Evolutionary conservation across 1,140 invertebrate genomes (phyloP), one percentile per base, ranked within the genome.

Genomic region (Drosophila sproati): DNA sequence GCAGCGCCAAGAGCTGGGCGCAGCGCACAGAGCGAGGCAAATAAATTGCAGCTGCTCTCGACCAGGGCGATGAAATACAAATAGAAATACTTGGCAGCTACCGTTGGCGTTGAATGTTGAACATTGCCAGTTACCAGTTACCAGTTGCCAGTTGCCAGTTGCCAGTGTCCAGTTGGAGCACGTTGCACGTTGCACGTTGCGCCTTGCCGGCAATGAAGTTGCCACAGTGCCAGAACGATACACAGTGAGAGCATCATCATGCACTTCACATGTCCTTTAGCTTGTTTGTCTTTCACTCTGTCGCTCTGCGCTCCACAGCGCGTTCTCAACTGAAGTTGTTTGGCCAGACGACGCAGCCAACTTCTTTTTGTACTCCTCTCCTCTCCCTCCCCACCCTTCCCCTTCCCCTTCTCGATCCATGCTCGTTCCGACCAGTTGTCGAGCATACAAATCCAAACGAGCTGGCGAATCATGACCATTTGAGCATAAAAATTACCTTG

Each of bases 1-100:
- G 32, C 55, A 35, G 55, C 10, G 47, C 37, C 8, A 34, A 28
- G 55, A 54, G 35, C 28, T 32, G 37, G 59, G 29, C 32, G 32
- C 10, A 63, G 72, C 39, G 32, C 31, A 51, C 39, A 62, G 77
- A 78, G 59, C 51, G 51, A 76, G 80, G 73, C 70, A 88, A 88
- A 89, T 85, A 88, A 88, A 88, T 88, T 88, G 85, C 85, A 88
- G 85, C 85, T 89, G 85, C 85, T 73, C 85, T 73, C 75, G 77
- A 71, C 55, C 73, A 52, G 80, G 83, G 85, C 80, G 85, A 85
- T 88, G 85, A 88, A 88, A 88, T 88, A 89, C 85, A 88, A 88
- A 88, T 88, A 88, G 85, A 88, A 88, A 88, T 89, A 88, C 85
- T 88, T 89, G 85, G 85, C 85, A 88, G 85, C 85, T 88, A 88